Base-by-base conservation (phyloP, 2,797 vertebrate species). In the Phalloptychus januarius region DNA sequence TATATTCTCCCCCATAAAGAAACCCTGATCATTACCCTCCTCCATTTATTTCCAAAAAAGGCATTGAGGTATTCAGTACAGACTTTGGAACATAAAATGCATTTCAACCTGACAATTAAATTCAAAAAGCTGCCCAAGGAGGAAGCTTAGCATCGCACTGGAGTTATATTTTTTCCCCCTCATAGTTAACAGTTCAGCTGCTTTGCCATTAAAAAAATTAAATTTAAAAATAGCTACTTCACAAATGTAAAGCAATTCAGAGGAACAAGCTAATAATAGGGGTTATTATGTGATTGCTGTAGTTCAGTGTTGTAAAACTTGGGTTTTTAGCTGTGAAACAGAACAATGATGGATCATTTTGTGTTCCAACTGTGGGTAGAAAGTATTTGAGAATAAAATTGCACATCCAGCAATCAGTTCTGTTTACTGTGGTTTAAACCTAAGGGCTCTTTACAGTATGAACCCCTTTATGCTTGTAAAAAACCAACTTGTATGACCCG, bases 21-120 rank as follows among this genome's bases (percentile, higher is more conserved):
- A 23, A 42, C 36, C 50, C 12, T 65, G 18, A 79, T 79, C 31
- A 87, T 85, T 87, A 20, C 72, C 78, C 72, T 85, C 77, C 78
- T 80, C 88, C 87, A 78, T 85, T 78, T 74, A 67, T 81, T 78
- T 76, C 91, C 87, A 90, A 87, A 91, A 58, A 93, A 91, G 91
- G 91, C 87, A 42, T 83, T 54, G 31, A 79, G 74, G 25, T 23
- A 73, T 76, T 78, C 73, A 82, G 25, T 63, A 79, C 52, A 72
- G 63, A 48, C 52, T 73, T 44, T 1, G 2, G 56, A 70, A 69
- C 65, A 69, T 67, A 23, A 38, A 67, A 25, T 38, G 33, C 63
- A 11, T 65, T 67, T 67, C 33, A 67, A 23, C 20, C 65, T 69
- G 65, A 42, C 38, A 42, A 28, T 40, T 69, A 25, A 42, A 42